Percentiles rank a stretch among this genome's conserved stretches.
Conservation (phyloP, 2,797 vertebrate genomes). For the Hippocampus kuda region DNA sequence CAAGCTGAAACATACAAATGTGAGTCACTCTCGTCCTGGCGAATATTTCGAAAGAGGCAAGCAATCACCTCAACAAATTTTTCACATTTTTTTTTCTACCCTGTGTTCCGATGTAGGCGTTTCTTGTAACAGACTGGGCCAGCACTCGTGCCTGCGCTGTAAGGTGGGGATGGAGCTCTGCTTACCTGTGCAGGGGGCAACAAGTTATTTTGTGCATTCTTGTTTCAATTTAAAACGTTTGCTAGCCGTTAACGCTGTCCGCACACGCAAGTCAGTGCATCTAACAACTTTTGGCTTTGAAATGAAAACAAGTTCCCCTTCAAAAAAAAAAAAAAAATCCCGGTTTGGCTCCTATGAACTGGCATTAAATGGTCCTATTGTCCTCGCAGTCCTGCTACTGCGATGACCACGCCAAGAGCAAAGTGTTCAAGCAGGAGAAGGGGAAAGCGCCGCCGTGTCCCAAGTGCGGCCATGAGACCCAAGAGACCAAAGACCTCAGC, state of each 20-base stretch:
- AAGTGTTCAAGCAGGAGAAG: slow-evolving; percentile 96
- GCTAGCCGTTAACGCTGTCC: too few species aligned
- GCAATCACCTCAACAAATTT: background rate
- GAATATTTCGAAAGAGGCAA: background rate
- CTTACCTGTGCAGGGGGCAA: background rate
- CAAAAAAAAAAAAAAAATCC: too few species aligned
- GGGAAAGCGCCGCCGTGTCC: slow-evolving; percentile 90
- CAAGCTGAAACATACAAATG: slow-evolving; percentile 98
- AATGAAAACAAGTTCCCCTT: too few species aligned
- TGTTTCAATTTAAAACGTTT: background rate
- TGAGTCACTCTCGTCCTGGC: slow-evolving; percentile 58
- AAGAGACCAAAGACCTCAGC: slow-evolving; percentile 97
- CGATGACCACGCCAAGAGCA: slow-evolving; percentile 90
- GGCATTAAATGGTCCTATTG: background rate
- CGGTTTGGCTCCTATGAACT: background rate
- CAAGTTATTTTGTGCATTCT: background rate
- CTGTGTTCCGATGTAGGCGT: slow-evolving; percentile 65
- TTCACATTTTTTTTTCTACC: background rate
- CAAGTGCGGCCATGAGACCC: slow-evolving; percentile 95
- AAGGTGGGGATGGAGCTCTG: slow-evolving; percentile 70
- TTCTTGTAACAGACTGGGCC: slow-evolving; percentile 92
- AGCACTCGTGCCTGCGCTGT: slow-evolving; percentile 93
- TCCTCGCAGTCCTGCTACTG: slow-evolving; percentile 83
- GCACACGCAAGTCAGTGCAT: too few species aligned
- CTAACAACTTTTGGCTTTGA: too few species aligned